These are phyloP conservation scores for Onychomys arenicola DNA, from an alignment of 2,797 vertebrate genomes.

Conservation along the genomic window DNA sequence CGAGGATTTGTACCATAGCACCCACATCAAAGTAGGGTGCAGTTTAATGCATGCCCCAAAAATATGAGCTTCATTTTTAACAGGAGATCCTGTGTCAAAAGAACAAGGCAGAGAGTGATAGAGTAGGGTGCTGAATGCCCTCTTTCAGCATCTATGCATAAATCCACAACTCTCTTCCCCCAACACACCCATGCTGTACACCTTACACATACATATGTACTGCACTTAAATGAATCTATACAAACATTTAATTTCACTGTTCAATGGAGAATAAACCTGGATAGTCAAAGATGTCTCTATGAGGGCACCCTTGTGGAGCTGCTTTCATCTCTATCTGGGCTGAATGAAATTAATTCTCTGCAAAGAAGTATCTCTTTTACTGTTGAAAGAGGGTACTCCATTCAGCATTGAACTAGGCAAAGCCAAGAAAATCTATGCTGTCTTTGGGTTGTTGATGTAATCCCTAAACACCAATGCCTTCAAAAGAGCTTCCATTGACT, in stretches of 20 bases:
- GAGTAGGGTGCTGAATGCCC: not conserved
- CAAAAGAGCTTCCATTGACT: not conserved
- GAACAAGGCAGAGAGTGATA: not conserved
- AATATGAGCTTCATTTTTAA: not conserved
- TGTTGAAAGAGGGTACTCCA: not conserved
- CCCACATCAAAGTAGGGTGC: not conserved
- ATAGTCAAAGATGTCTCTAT: not conserved
- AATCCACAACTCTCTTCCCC: rapidly evolving
- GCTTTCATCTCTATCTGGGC: not conserved
- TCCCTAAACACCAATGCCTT: not conserved
- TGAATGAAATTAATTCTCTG: not conserved
- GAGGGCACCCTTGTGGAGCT: not conserved
- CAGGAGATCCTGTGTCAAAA: no score
- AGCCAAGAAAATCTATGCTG: not conserved
- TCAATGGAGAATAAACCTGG: not conserved
- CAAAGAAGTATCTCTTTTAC: not conserved
- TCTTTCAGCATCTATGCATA: not conserved
- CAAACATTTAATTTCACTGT: not conserved
- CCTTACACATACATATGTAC: not conserved
- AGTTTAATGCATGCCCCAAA: not conserved
- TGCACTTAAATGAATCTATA: not conserved
- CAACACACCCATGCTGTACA: not conserved
- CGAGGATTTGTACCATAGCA: not conserved
- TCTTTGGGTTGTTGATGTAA: not conserved
- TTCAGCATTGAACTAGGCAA: not conserved